Evolutionary conservation across 2,888 invertebrate species (phyloP), one percentile per base, ranked within the genome.

Genomic region (Altica lythri): DNA sequence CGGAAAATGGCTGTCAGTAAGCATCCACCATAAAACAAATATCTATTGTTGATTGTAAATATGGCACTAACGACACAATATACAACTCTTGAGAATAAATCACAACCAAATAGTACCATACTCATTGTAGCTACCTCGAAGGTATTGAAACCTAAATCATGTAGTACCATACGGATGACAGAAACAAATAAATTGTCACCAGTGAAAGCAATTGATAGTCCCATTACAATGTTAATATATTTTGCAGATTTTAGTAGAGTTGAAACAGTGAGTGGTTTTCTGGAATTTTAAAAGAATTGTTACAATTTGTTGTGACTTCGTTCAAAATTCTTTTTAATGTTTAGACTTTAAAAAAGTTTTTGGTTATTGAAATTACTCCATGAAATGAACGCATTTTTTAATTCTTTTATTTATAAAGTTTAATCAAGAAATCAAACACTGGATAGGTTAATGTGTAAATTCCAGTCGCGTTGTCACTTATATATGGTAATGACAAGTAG

Each of bases 101-200:
- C 90, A 0, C 86, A 83, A 9, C 83, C 75, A 0, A 89, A 88
- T 0, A 85, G 85, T 2, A 86, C 80, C 60, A 88, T 87, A 44
- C 90, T 83, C 50, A 88, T 82, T 1, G 81, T 76, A 0, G 90
- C 87, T 0, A 85, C 82, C 64, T 87, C 81, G 62, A 79, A 77
- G 69, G 80, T 77, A 4, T 77, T 74, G 67, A 82, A 85, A 55
- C 82, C 83, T 48, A 79, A 76, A 1, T 82, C 80, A 49, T 79
- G 79, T 53, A 87, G 75, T 57, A 86, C 75, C 63, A 88, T 67
- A 0, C 90, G 89, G 56, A 89, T 81, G 44, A 90, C 68, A 0
- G 86, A 84, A 61, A 85, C 81, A 70, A 90, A 90, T 0, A 85
- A 84, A 32, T 85, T 79, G 70, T 90, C 89, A 3, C 87, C 82